Base-by-base conservation (phyloP, 2,888 invertebrate species). In the Drosophila barbarae region DNA sequence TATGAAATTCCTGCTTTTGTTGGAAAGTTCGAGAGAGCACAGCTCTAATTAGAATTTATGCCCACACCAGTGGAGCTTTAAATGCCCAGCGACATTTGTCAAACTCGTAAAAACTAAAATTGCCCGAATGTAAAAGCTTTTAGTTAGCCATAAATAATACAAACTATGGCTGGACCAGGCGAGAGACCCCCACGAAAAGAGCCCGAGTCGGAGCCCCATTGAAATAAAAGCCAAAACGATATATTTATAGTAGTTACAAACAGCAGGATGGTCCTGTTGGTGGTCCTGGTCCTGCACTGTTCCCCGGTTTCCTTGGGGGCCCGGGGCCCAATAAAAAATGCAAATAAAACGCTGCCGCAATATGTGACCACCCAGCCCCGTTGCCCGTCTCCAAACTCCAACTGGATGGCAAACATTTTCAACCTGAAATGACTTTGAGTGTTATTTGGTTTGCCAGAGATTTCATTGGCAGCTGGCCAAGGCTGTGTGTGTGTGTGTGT, bases 21-120 rank as follows among this genome's bases (percentile, higher is more conserved):
- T 71, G 58, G 46, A 68, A 77, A 71, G 64, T 80, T 74, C 52
- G 47, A 66, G 58, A 58, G 69, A 59, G 18, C 44, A 23, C 53
- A 52, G 49, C 68, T 71, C 72, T 81, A 85, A 85, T 85, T 86
- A 76, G 81, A 79, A 86, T 77, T 86, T 83, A 86, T 83, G 83
- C 77, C 76, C 74, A 72, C 74, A 69, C 72, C 71, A 52, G 42
- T 15, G 23, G 36, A 58, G 42, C 69, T 59, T 65, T 55, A 57
- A 67, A 67, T 41, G 71, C 12, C 50, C 34, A 28, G 52, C 42
- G 59, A 55, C 74, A 66, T 72, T 67, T 74, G 73, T 69, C 70
- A 67, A 69, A 61, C 72, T 72, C 70, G 74, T 72, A 82, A 79
- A 83, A 83, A 73, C 78, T 64, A 73, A 74, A 80, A 77, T 68